Percentiles rank a stretch among this genome's conserved stretches.
phyloP scores from a whole-genome alignment of 1,140 invertebrate genomes.

The Kradibia gibbosae region DNA sequence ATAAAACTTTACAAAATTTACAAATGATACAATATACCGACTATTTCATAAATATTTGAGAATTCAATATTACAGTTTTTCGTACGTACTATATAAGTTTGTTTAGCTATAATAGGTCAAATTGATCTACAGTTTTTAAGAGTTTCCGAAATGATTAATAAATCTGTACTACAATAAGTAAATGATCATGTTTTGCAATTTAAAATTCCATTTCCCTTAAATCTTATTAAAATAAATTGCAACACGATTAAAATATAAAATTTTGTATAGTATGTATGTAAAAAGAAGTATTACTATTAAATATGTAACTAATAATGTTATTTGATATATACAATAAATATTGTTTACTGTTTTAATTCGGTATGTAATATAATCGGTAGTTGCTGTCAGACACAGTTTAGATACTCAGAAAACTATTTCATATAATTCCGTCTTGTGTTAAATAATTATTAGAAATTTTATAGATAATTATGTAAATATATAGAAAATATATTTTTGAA shows the following conservation, averaged over 20 bases:
- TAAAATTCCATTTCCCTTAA: too few species aligned
- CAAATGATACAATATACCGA: neutral
- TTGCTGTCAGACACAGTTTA: too few species aligned
- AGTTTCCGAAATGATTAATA: neutral
- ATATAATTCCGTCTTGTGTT: too few species aligned
- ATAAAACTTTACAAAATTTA: slow-evolving; percentile 5
- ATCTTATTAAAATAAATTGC: too few species aligned
- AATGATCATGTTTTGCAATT: neutral
- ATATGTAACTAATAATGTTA: neutral
- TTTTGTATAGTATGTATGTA: too few species aligned
- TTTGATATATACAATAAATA: neutral
- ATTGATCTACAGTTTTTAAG: neutral
- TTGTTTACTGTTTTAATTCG: slow-evolving; percentile 2
- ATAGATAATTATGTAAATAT: too few species aligned
- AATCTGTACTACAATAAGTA: neutral
- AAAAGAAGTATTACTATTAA: too few species aligned
- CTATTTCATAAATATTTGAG: neutral
- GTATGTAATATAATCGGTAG: neutral
- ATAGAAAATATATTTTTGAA: too few species aligned
- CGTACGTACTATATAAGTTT: too few species aligned
- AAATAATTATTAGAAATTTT: too few species aligned
- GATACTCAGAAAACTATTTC: too few species aligned
- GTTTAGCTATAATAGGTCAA: neutral
- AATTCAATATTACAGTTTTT: neutral
- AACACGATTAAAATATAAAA: too few species aligned